phyloP scores from a whole-genome alignment of 2,888 invertebrate species.

The Ptilodon capucinus region DNA sequence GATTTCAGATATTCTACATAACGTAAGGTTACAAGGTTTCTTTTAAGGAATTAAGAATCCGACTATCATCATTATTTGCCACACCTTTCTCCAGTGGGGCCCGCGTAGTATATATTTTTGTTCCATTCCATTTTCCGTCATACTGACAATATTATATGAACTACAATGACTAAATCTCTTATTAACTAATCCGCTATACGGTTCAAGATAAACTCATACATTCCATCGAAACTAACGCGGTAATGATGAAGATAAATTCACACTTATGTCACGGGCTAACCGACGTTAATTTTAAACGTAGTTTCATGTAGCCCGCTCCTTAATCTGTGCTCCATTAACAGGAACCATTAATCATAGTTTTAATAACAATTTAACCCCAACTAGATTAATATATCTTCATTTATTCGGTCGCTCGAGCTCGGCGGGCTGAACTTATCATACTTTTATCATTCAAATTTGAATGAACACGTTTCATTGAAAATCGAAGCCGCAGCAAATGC shows the following conservation, averaged over 20 bases:
- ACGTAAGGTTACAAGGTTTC: no score
- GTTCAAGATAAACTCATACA: conserved; percentile 36
- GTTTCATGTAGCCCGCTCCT: conserved; percentile 73
- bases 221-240: conserved; percentile 56
- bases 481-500: conserved; percentile 68
- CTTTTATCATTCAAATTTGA: conserved; percentile 78
- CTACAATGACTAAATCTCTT: conserved; percentile 27
- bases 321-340: conserved; percentile 78
- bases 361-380: conserved; percentile 82
- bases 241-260: conserved; percentile 78
- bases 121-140: no score
- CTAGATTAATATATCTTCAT: conserved; percentile 82
- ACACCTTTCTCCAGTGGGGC: no score
- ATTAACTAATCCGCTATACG: conserved; percentile 47
- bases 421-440: conserved; percentile 47
- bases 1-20: no score
- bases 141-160: neutral
- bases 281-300: conserved; percentile 66
- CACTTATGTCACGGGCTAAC: conserved; percentile 66
- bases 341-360: conserved; percentile 80
- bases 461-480: conserved; percentile 55
- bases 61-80: no score
- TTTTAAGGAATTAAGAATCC: no score
- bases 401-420: conserved; percentile 62
- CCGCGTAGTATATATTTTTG: no score